Evolutionary conservation across 92 coral and sea anemone genomes (phyloP).

Genomic region (Porites lobata): DNA sequence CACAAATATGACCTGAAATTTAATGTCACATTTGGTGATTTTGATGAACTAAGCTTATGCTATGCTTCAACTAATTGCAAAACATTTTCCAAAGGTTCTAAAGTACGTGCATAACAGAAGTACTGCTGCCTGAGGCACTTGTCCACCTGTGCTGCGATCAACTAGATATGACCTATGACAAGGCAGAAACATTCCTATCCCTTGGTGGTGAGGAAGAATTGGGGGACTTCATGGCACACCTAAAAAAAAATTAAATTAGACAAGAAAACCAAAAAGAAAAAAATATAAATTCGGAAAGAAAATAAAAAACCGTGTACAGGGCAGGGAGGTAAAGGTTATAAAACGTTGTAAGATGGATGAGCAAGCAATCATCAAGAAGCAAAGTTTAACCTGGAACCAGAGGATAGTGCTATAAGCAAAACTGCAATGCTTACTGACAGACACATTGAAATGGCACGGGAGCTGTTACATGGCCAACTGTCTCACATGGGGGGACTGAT

Average conservation of each 20-base stretch:
- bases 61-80: constrained; percentile 9
- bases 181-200: constrained; percentile 6
- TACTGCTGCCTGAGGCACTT: constrained; percentile 53
- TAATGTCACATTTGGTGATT: constrained; percentile 9
- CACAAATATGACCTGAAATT: constrained; percentile 8
- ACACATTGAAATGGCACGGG: constrained; percentile 43
- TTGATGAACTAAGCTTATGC: constrained; percentile 21
- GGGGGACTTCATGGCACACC: not conserved
- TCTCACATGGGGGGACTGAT: constrained; percentile 40
- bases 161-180: constrained; percentile 2
- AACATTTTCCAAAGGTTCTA: constrained; percentile 18
- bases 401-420: constrained; percentile 13
- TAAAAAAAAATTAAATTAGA: not conserved
- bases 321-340: constrained; percentile 28
- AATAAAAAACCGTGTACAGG: not conserved
- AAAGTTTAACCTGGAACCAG: constrained; percentile 11
- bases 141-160: constrained; percentile 18
- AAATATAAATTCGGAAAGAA: not conserved
- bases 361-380: not conserved
- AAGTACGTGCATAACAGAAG: constrained; percentile 4
- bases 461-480: constrained; percentile 36
- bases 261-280: constrained; percentile 4
- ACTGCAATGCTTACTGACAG: constrained; percentile 47
- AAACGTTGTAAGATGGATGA: not conserved
- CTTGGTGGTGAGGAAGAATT: not conserved